phyloP scores from a whole-genome alignment of 2,113 vertebrate genomes.

The western clawed frog (Xenopus tropicalis) region DNA sequence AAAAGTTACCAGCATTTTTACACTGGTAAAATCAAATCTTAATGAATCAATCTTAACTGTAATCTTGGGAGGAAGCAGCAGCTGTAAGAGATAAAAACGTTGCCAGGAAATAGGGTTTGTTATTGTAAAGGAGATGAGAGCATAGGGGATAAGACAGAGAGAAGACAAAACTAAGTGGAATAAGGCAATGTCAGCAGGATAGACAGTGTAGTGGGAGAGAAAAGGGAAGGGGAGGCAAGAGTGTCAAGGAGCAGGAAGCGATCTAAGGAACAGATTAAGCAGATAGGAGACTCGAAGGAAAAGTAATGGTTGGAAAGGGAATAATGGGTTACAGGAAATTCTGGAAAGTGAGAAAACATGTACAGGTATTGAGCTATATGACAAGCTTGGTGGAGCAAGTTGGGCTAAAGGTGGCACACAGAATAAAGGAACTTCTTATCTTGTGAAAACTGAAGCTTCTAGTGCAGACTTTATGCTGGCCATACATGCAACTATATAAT shows the following conservation, averaged over 20 bases:
- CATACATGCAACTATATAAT: too few species aligned
- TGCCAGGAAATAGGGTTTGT: neutral
- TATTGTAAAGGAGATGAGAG: constrained; percentile 1
- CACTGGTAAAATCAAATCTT: neutral
- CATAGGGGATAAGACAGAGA: neutral
- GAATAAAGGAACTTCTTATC: too few species aligned
- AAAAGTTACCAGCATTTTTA: neutral
- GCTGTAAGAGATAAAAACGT: neutral
- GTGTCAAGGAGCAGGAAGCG: neutral
- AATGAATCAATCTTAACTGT: neutral
- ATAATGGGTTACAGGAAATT: neutral
- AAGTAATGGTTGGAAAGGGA: neutral
- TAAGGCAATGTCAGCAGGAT: neutral
- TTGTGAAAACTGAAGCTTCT: too few species aligned
- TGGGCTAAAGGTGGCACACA: too few species aligned
- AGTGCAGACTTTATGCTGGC: too few species aligned
- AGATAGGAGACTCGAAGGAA: neutral
- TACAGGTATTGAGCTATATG: too few species aligned
- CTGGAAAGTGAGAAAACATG: neutral
- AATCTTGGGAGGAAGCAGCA: constrained; percentile 1
- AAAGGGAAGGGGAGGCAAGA: neutral
- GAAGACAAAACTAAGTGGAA: constrained; percentile 3
- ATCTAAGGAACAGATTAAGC: neutral
- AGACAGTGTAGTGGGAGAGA: neutral
- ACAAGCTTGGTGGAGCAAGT: too few species aligned